These are phyloP conservation scores for Ceriagrion tenellum DNA, from an alignment of 2,888 invertebrate genomes.

Conservation along the genomic window DNA sequence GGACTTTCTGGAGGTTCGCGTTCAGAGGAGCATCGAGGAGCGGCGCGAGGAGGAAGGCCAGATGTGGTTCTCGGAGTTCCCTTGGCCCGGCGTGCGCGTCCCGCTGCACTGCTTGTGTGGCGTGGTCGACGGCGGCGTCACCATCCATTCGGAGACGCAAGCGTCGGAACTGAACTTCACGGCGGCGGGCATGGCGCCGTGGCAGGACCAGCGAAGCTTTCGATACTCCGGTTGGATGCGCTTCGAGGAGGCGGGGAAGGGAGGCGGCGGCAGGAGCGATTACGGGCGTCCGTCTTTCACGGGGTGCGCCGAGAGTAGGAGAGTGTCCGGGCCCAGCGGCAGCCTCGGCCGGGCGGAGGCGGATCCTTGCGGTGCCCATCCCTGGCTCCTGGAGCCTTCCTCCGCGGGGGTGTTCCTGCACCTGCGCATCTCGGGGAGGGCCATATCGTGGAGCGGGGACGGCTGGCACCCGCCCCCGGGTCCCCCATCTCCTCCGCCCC, in stretches of 20 bases:
- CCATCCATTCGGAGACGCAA: constrained; percentile 29
- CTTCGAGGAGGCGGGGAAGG: constrained; percentile 16
- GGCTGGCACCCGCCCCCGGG: constrained; percentile 34
- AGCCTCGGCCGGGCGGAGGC: constrained; percentile 38
- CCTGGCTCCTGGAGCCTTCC: constrained; percentile 58
- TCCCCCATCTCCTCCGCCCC: constrained; percentile 30
- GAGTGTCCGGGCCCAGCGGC: constrained; percentile 44
- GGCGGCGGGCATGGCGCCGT: constrained; percentile 54
- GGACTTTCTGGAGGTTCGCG: not conserved
- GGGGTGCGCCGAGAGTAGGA: constrained; percentile 44
- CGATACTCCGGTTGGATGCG: constrained; percentile 55
- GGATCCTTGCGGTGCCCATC: constrained; percentile 46
- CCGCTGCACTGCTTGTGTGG: constrained; percentile 88
- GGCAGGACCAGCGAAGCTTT: constrained; percentile 59
- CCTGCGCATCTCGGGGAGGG: constrained; percentile 47
- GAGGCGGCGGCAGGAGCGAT: too few relatives aligned
- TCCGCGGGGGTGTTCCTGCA: constrained; percentile 49
- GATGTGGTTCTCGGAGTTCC: constrained; percentile 84
- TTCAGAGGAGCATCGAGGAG: constrained; percentile 8
- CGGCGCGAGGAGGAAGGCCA: constrained; percentile 80
- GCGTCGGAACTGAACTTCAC: constrained; percentile 55
- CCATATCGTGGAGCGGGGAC: constrained; percentile 44
- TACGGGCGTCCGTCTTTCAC: not conserved
- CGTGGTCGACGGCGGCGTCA: constrained; percentile 80
- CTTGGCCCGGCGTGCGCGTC: constrained; percentile 85